Base-by-base conservation (phyloP, 2,888 invertebrate genomes). In the Himalopsyche japonica region DNA sequence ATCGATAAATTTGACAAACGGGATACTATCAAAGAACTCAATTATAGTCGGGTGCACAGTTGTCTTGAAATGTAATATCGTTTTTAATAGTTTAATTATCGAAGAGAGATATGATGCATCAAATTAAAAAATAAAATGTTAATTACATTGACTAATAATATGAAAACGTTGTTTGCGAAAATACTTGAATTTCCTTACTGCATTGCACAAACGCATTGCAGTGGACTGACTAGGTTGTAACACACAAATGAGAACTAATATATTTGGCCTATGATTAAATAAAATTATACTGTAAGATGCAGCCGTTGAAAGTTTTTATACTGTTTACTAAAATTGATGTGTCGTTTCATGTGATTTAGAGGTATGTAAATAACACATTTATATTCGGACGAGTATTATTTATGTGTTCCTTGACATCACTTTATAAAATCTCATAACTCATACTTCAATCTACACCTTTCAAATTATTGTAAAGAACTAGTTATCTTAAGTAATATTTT, bases 211-310 rank as follows among this genome's bases (percentile, higher is more conserved):
- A 20, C 76, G 82, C 86, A 79, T 34, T 84, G 86, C 84, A 84
- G 86, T 86, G 83, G 85, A 86, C 86, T 86, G 86, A 86, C 80
- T 86, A 86, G 86, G 43, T 47, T 86, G 76, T 86, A 82, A 85
- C 76, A 77, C 34, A 82, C 79, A 84, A 48, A 83, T 83, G 64
- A 85, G 81, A 80, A 82, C 70, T 32, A 64, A 57, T 18, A 43
- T 78, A 79, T 81, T 84, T 83, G 86, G 86, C 86, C 86, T 86
- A 86, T 80, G 37, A 79, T 83, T 83, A 82, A 81, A 43, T 49
- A 82, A 70, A 32, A 79, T 80, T 79, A 81, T 83, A 24, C 27
- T 24, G 20, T 27, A 85, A 79, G 83, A 80, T 64, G 49, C 81
- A 43, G 47, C 79, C 76, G 64, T 80, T 37, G 76, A 70, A 82